Evolutionary conservation across 2,888 invertebrate genomes (phyloP).

Genomic region (Galerucella pusilla): DNA sequence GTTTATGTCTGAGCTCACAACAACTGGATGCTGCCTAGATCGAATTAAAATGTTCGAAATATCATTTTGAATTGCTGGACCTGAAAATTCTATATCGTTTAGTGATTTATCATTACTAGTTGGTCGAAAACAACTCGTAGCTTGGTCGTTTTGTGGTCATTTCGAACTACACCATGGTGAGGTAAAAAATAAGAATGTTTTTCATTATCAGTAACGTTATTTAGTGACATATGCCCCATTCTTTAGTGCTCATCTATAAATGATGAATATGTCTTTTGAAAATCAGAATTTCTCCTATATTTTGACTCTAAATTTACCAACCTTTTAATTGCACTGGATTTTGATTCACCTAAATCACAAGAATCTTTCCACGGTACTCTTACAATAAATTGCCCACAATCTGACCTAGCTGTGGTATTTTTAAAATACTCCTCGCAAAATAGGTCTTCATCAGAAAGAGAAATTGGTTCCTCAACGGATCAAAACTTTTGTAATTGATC

Average conservation of each 20-base stretch:
- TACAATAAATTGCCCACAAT: too few species aligned
- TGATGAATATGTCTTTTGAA: too few species aligned
- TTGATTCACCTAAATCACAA: neutral
- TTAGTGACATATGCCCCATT: neutral
- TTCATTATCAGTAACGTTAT: neutral
- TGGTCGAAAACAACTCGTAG: neutral
- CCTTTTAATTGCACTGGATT: too few species aligned
- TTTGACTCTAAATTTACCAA: too few species aligned
- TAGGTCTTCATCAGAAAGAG: too few species aligned
- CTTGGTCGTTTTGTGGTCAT: neutral
- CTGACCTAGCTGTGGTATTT: neutral
- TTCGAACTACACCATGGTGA: neutral
- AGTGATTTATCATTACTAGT: neutral
- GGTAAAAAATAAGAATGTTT: neutral
- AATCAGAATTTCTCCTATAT: too few species aligned
- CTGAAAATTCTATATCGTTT: neutral
- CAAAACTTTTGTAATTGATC: too few species aligned
- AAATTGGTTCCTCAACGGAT: too few species aligned
- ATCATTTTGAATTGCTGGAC: neutral
- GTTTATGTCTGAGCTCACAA: neutral
- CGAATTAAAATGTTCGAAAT: neutral
- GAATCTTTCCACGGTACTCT: neutral
- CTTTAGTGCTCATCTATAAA: neutral
- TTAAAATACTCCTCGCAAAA: neutral
- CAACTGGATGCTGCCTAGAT: neutral